phyloP scores from a whole-genome alignment of 2,888 invertebrate species.

The Xestia ashworthii region DNA sequence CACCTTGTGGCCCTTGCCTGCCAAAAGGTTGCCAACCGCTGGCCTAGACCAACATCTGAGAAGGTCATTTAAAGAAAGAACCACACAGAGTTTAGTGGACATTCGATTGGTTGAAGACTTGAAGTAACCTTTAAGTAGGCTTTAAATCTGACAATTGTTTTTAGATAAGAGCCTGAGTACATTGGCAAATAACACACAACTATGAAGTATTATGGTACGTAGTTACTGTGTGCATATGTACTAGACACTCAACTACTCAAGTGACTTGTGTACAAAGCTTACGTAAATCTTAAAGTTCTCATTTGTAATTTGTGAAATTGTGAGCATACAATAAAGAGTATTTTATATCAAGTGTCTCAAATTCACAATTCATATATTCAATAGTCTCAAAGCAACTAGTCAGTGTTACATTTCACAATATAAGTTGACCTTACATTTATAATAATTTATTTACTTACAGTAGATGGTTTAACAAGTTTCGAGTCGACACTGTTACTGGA shows the following conservation, averaged over 20 bases:
- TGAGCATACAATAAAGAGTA: neutral
- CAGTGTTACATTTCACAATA: too few relatives aligned
- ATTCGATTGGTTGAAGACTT: neutral
- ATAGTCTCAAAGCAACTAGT: neutral
- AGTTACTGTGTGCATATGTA: neutral
- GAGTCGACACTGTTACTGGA: conserved; percentile 87
- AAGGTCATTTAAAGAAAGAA: too few relatives aligned
- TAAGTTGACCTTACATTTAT: too few relatives aligned
- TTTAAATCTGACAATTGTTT: neutral
- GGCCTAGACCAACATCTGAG: too few relatives aligned
- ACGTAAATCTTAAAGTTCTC: conserved; percentile 7
- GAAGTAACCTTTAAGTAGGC: neutral
- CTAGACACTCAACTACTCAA: neutral
- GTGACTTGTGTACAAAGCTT: conserved; percentile 8
- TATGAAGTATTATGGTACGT: neutral
- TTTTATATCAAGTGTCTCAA: neutral
- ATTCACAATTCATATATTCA: neutral
- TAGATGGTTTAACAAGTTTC: conserved; percentile 81
- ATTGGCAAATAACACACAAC: neutral
- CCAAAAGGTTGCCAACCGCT: too few relatives aligned
- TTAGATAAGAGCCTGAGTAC: neutral
- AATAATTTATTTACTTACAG: conserved; percentile 34
- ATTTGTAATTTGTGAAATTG: neutral
- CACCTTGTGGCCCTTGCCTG: too few relatives aligned
- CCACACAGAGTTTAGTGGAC: too few relatives aligned